Conservation (phyloP, 2,113 vertebrate species). For the Peucedramus taeniatus region DNA sequence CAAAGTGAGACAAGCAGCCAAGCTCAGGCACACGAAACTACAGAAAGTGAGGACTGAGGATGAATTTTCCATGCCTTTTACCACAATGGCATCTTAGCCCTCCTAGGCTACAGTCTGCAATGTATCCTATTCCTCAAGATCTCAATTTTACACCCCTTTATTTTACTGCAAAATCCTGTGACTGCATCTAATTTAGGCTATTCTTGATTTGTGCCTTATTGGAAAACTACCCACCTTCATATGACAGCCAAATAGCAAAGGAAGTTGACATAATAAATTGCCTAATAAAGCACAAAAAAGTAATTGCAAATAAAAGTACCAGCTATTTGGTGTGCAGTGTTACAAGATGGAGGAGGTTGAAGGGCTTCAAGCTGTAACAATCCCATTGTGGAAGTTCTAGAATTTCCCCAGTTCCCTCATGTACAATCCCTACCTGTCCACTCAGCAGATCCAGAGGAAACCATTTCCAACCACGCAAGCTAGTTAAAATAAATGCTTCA, state of each 20-base stretch:
- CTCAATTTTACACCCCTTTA: neutral
- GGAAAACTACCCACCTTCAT: neutral
- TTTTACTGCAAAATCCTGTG: neutral
- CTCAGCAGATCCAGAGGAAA: neutral
- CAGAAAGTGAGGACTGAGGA: neutral
- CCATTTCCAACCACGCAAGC: neutral
- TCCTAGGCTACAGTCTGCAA: neutral
- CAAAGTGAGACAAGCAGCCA: neutral
- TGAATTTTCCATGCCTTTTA: neutral
- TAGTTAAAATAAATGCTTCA: slow-evolving; percentile 2
- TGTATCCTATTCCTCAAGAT: neutral
- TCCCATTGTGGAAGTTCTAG: neutral
- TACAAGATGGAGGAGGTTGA: neutral
- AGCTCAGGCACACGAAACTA: neutral
- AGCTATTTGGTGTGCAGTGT: neutral
- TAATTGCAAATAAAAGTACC: neutral
- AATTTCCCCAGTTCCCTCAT: neutral
- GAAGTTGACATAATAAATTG: neutral
- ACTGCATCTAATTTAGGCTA: neutral
- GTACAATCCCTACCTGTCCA: neutral
- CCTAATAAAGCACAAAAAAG: neutral
- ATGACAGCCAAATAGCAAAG: neutral
- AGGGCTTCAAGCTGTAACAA: neutral
- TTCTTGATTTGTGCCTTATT: neutral
- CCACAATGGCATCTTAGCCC: neutral